Conservation (phyloP, 2,888 invertebrate genomes). For the Zeuzera pyrina region DNA sequence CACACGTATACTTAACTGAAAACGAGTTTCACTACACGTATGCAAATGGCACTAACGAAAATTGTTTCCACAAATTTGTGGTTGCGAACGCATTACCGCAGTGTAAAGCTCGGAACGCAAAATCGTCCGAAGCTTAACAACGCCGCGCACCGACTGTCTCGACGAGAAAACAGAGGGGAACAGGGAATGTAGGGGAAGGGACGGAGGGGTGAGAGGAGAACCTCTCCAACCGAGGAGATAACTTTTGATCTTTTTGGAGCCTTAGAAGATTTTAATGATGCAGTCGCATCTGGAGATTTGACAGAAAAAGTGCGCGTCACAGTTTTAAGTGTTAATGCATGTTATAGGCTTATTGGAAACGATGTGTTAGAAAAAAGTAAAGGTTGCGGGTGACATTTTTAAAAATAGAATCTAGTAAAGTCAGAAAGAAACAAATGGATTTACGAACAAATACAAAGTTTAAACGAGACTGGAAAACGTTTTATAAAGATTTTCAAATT, state of each 20-base stretch:
- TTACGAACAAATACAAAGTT: slow-evolving; percentile 20
- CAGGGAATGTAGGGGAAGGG: slow-evolving; percentile 36
- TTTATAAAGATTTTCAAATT: slow-evolving; percentile 28
- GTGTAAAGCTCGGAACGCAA: slow-evolving; percentile 18
- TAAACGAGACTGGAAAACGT: slow-evolving; percentile 18
- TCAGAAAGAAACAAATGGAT: slow-evolving; percentile 30
- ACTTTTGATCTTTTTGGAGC: slow-evolving; percentile 71
- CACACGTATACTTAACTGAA: slow-evolving; percentile 41
- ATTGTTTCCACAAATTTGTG: slow-evolving; percentile 51
- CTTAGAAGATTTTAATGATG: slow-evolving; percentile 69
- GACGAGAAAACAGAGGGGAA: slow-evolving; percentile 22
- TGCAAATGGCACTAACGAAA: slow-evolving; percentile 55
- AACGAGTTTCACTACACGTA: slow-evolving; percentile 60
- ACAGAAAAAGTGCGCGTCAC: slow-evolving; percentile 58
- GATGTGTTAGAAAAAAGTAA: slow-evolving; percentile 59
- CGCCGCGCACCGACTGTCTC: slow-evolving; percentile 50
- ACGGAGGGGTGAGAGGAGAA: slow-evolving; percentile 38
- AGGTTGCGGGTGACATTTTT: slow-evolving; percentile 65
- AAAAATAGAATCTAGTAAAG: slow-evolving; percentile 43
- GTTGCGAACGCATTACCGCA: slow-evolving; percentile 20
- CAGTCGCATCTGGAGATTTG: slow-evolving; percentile 60
- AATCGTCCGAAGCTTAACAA: slow-evolving; percentile 35
- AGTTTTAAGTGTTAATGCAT: slow-evolving; percentile 66
- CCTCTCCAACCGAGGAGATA: slow-evolving; percentile 60
- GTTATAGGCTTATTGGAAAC: slow-evolving; percentile 62